Conservation (phyloP, 2,113 vertebrate species). For the Todiramphus chloris region DNA sequence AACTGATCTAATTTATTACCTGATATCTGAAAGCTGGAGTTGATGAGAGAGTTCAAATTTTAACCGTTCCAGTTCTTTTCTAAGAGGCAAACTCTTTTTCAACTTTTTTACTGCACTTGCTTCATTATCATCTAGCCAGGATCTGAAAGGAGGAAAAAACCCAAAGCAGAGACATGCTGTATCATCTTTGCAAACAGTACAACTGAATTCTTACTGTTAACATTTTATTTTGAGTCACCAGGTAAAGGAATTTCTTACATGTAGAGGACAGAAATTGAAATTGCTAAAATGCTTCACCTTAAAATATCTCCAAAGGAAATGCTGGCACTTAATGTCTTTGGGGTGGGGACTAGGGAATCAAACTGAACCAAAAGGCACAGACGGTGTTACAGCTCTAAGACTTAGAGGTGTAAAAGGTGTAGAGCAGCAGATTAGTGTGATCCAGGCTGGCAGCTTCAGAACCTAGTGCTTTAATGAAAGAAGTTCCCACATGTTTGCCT, state of each 20-base stretch:
- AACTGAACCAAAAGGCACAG: not conserved
- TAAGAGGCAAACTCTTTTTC: constrained; percentile 84
- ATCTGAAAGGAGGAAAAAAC: constrained; percentile 68
- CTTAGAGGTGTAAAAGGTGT: not conserved
- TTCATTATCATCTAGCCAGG: constrained; percentile 88
- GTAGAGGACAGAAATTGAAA: not conserved
- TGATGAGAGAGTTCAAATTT: constrained; percentile 83
- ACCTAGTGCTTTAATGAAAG: not conserved
- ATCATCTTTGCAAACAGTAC: not conserved
- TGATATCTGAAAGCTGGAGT: constrained; percentile 87
- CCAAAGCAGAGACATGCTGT: not conserved
- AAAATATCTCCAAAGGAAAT: not conserved
- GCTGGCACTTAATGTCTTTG: not conserved
- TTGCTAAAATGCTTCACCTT: not conserved
- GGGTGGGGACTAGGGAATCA: not conserved
- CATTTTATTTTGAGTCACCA: not conserved
- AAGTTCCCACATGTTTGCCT: not conserved
- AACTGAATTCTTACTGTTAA: not conserved
- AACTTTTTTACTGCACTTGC: constrained; percentile 82
- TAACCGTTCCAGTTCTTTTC: constrained; percentile 86
- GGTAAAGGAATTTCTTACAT: not conserved
- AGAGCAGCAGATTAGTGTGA: not conserved
- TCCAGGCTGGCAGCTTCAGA: not conserved
- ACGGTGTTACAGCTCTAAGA: not conserved
- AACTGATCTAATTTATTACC: constrained; percentile 72